Conservation (phyloP, 2,888 invertebrate species). For the Cephus rjabovi region DNA sequence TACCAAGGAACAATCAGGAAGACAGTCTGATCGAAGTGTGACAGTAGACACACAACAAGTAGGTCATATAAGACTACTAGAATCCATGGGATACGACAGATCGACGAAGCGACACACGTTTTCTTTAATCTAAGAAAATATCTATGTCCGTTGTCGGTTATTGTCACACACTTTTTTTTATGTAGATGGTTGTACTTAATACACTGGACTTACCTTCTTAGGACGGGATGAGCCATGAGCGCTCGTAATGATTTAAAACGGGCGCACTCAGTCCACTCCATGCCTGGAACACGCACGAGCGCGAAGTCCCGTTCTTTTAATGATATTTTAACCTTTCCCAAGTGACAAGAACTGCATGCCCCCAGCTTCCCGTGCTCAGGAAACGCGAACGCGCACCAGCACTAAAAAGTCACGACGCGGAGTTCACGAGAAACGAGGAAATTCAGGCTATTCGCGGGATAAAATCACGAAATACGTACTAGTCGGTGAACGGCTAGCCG, state of each 20-base stretch:
- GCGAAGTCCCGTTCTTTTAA: constrained; percentile 21
- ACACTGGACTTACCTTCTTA: constrained; percentile 27
- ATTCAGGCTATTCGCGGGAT: constrained; percentile 34
- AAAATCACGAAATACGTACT: constrained; percentile 34
- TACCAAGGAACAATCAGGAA: not conserved
- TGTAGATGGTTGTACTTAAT: not conserved
- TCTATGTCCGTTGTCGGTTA: not conserved
- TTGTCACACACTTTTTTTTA: not conserved
- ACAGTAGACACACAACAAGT: constrained; percentile 46
- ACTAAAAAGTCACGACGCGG: constrained; percentile 20
- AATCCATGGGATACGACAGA: not conserved
- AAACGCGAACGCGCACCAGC: constrained; percentile 31
- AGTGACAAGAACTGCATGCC: not conserved
- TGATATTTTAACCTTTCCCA: not conserved
- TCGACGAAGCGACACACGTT: not conserved
- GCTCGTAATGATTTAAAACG: constrained; percentile 54
- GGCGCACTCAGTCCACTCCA: constrained; percentile 51
- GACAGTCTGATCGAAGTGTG: constrained; percentile 31
- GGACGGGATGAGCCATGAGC: constrained; percentile 39
- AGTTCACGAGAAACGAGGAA: constrained; percentile 39
- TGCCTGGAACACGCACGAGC: constrained; percentile 44
- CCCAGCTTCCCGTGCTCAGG: not conserved
- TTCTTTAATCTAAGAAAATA: not conserved
- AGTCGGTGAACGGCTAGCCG: constrained; percentile 40
- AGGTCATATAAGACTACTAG: constrained; percentile 35